phyloP scores from a whole-genome alignment of 2,888 invertebrate genomes.

The Apodemia duryi region DNA sequence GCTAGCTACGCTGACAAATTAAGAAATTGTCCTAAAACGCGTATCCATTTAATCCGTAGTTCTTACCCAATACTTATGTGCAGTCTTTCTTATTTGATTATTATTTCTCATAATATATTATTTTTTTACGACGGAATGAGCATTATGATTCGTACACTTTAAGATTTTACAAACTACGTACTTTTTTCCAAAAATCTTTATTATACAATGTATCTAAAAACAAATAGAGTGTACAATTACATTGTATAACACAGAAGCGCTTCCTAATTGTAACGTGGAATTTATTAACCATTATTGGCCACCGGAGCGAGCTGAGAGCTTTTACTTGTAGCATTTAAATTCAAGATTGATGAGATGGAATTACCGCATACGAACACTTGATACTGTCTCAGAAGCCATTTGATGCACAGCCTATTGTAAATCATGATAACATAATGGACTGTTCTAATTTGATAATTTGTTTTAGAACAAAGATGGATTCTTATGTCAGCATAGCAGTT shows the following conservation, averaged over 20 bases:
- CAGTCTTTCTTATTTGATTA: too few relatives aligned
- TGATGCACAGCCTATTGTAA: slow-evolving; percentile 61
- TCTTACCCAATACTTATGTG: too few relatives aligned
- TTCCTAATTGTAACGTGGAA: slow-evolving; percentile 38
- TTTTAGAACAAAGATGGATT: not conserved
- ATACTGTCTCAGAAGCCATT: slow-evolving; percentile 26
- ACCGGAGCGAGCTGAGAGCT: slow-evolving; percentile 47
- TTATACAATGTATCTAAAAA: not conserved
- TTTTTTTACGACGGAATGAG: too few relatives aligned
- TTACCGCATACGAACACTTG: slow-evolving; percentile 45
- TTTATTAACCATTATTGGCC: slow-evolving; percentile 42
- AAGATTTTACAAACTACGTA: too few relatives aligned
- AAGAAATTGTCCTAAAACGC: too few relatives aligned
- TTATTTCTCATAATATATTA: too few relatives aligned
- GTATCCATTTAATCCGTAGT: too few relatives aligned
- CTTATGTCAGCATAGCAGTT: not conserved
- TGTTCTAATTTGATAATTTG: slow-evolving; percentile 12
- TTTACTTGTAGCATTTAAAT: slow-evolving; percentile 61
- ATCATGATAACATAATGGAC: slow-evolving; percentile 30
- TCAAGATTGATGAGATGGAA: slow-evolving; percentile 60
- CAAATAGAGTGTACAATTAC: not conserved
- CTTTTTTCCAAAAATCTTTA: too few relatives aligned
- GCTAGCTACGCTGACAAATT: too few relatives aligned
- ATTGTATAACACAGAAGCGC: slow-evolving; percentile 21
- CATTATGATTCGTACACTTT: too few relatives aligned